These are phyloP conservation scores for Littorina saxatilis DNA, from an alignment of 1,140 invertebrate genomes.

Conservation along the genomic window DNA sequence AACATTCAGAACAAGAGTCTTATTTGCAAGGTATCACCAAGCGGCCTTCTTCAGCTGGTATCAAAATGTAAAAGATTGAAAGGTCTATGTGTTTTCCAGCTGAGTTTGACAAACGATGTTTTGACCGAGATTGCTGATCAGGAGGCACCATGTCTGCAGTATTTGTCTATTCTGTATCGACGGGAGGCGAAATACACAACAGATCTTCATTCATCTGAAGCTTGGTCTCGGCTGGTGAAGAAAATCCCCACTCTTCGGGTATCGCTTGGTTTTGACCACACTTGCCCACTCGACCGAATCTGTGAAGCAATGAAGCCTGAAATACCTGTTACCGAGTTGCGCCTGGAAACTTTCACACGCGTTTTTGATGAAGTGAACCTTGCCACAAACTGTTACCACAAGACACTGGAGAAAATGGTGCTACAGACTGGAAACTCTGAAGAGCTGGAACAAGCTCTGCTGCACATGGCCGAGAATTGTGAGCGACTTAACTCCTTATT, in stretches of 20 bases:
- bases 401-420: conserved; percentile 61
- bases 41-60: conserved; percentile 52
- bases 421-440: conserved; percentile 57
- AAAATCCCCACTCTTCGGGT: conserved; percentile 59
- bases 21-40: conserved; percentile 58
- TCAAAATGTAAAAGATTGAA: conserved; percentile 56
- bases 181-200: conserved; percentile 62
- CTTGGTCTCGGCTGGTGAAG: conserved; percentile 54
- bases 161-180: conserved; percentile 60
- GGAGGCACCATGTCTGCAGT: conserved; percentile 47
- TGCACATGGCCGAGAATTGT: conserved; percentile 54
- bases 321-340: conserved; percentile 63
- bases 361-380: conserved; percentile 63
- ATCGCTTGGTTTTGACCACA: conserved; percentile 67
- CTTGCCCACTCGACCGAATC: conserved; percentile 58
- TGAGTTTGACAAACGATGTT: conserved; percentile 63
- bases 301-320: conserved; percentile 63
- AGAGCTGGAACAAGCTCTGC: conserved; percentile 57
- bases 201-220: conserved; percentile 55
- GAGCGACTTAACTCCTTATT: conserved; percentile 50
- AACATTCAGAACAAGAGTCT: conserved; percentile 68
- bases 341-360: conserved; percentile 65
- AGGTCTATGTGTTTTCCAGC: conserved; percentile 59
- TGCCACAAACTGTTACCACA: conserved; percentile 55
- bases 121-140: conserved; percentile 54